Evolutionary conservation across 2,888 invertebrate genomes (phyloP), one percentile per base, ranked within the genome.

Genomic region (Tricholauxania praeusta): DNA sequence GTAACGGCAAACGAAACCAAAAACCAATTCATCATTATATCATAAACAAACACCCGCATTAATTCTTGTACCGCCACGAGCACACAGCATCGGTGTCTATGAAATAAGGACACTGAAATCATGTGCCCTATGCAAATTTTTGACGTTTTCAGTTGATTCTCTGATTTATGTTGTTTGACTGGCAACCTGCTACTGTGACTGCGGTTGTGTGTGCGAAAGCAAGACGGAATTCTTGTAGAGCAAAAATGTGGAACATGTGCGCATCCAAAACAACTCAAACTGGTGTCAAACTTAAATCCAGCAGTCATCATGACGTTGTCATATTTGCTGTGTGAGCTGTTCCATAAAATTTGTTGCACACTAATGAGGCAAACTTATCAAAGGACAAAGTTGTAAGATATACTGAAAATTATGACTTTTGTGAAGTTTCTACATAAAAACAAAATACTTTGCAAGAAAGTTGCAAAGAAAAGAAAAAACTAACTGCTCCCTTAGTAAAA

Each of bases 291-390:
- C 22, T 19, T n/a, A 17, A 12, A 19, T 12, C 15, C 55, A 15
- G n/a, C 17, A 12, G 19, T 55, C 55, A n/a, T 19, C 55, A 60
- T 60, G 28, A 60, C 64, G 48, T 64, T 49, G 49, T 64, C 64
- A 64, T 49, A 49, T 17, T 12, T 49, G 39, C 39, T 39, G 39
- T 7, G 39, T 39, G 39, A 39, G 39, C 10, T 39, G 39, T 10
- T 39, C 39, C 39, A 39, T 39, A 39, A 39, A 39, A 39, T 39
- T 39, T 39, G 39, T 39, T 39, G 39, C 39, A 39, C 39, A 10
- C 39, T 39, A 39, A 39, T 39, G 39, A 39, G 8, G 39, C 39
- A 39, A 39, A 39, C 39, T 39, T 39, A 39, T 39, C 10, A 6
- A 39, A 39, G 39, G 39, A 39, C 39, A 39, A 39, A 39, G 39